These are phyloP conservation scores for Gymnopithys bicolor DNA, from an alignment of 2,797 vertebrate genomes.

Conservation along the genomic window DNA sequence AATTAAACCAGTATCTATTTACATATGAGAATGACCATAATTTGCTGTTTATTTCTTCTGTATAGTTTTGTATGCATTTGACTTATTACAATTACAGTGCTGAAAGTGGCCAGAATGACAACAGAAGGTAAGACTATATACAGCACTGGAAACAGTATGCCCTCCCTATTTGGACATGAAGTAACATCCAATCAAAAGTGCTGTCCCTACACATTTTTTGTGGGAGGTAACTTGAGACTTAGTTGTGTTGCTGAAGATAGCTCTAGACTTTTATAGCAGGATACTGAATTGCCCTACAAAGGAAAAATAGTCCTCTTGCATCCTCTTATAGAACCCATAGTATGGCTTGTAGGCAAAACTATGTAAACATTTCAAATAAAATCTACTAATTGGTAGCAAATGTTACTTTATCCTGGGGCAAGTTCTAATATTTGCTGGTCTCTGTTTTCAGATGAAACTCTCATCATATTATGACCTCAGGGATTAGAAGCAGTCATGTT, in stretches of 20 bases:
- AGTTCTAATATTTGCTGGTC: not conserved
- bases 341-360: not conserved
- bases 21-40: not conserved
- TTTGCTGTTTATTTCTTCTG: not conserved
- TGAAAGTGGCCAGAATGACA: not conserved
- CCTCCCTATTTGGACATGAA: accelerated
- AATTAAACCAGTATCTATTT: not conserved
- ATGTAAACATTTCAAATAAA: not conserved
- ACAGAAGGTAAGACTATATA: not conserved
- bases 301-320: not conserved
- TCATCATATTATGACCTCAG: not conserved
- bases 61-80: not conserved
- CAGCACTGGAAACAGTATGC: not conserved
- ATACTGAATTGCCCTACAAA: not conserved
- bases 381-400: not conserved
- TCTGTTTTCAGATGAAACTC: not conserved
- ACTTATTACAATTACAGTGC: not conserved
- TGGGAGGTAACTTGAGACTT: not conserved
- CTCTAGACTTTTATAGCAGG: not conserved
- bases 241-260: not conserved
- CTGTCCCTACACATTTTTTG: not conserved
- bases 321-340: not conserved
- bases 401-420: not conserved
- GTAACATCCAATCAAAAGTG: not conserved
- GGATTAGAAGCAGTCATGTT: not conserved